phyloP scores from a whole-genome alignment of 2,113 vertebrate genomes.

The Sclerurus mexicanus region DNA sequence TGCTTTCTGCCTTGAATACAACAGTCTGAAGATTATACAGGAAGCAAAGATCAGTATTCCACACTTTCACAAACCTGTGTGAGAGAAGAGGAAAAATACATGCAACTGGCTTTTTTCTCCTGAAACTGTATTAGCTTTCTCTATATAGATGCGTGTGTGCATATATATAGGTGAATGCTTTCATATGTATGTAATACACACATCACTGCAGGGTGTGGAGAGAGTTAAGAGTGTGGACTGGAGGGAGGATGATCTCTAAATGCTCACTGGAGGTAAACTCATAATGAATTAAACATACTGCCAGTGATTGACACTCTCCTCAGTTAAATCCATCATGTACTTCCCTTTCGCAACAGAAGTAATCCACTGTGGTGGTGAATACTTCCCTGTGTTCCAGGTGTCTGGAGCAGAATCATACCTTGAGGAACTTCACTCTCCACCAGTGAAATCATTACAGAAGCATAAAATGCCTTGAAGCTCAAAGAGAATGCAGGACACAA shows the following conservation, averaged over 20 bases:
- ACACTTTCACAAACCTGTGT: not conserved
- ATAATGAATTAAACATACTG: not conserved
- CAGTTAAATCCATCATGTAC: not conserved
- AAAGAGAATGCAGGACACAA: not conserved
- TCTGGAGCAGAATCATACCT: not conserved
- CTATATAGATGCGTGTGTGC: not conserved
- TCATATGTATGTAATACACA: not conserved
- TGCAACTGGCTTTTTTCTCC: not conserved
- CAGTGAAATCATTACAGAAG: not conserved
- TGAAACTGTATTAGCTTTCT: not conserved
- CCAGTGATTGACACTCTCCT: not conserved
- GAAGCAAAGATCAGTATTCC: constrained; percentile 14
- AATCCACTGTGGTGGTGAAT: not conserved
- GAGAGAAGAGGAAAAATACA: not conserved
- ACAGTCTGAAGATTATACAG: not conserved
- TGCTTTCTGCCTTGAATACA: constrained; percentile 36
- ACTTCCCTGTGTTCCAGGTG: not conserved
- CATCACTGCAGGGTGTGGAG: not conserved
- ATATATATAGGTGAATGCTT: not conserved
- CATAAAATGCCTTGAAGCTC: not conserved
- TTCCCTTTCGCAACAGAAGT: not conserved
- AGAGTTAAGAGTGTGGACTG: not conserved
- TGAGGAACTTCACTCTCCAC: not conserved
- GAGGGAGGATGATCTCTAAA: not conserved
- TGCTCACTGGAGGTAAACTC: not conserved